Conservation (phyloP, 2,797 vertebrate genomes). For the Lagocephalus sceleratus region DNA sequence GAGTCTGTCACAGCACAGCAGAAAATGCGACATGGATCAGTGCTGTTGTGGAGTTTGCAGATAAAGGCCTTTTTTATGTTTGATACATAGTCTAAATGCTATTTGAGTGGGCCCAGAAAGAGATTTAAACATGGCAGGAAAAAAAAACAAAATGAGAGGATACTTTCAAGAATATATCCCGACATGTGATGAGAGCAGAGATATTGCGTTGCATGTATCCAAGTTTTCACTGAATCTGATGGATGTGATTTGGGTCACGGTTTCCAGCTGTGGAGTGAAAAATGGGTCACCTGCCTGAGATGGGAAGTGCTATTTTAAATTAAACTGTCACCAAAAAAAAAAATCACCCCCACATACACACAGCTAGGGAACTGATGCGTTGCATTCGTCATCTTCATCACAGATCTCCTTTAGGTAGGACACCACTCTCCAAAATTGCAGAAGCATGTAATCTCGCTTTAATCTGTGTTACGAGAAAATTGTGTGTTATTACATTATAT, state of each 20-base stretch:
- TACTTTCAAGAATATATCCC: neutral
- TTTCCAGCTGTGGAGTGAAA: conserved; percentile 22
- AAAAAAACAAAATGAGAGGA: neutral
- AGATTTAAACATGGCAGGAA: no score
- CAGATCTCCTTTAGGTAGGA: conserved; percentile 13
- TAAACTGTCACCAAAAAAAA: neutral
- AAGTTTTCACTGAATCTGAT: conserved; percentile 1
- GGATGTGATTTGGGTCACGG: conserved; percentile 16
- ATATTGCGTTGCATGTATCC: conserved; percentile 1
- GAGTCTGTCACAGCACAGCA: no score
- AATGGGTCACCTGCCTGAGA: conserved; percentile 34
- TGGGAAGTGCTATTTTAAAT: conserved; percentile 10
- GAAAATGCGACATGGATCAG: no score
- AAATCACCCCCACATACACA: neutral
- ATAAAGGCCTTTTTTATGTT: no score
- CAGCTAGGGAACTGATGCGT: neutral
- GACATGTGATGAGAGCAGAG: neutral
- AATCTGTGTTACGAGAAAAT: conserved; percentile 42
- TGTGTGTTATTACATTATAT: conserved; percentile 36
- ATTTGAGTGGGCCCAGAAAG: no score
- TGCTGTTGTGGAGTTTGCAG: no score
- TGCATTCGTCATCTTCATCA: conserved; percentile 12
- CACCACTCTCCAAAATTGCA: conserved; percentile 54
- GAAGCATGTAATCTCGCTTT: conserved; percentile 46
- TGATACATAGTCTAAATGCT: no score